Conservation (phyloP, 2,113 vertebrate genomes). For the Sturnira hondurensis region DNA sequence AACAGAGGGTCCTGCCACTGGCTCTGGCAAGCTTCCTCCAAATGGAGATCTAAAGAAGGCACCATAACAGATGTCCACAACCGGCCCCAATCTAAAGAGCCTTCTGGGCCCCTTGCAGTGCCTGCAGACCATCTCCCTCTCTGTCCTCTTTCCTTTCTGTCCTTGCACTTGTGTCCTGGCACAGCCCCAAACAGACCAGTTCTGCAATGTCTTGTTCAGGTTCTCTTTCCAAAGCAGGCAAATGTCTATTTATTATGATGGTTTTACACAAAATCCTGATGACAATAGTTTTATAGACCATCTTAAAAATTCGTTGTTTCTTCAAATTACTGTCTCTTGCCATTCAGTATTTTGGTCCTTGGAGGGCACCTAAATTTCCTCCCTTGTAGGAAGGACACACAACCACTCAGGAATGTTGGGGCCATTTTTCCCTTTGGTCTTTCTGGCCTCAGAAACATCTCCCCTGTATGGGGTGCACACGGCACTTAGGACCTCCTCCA, state of each 20-base stretch:
- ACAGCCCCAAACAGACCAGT: background rate
- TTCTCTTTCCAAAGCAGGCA: background rate
- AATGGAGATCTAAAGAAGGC: background rate
- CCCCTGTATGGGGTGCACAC: background rate
- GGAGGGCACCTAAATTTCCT: background rate
- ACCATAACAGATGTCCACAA: background rate
- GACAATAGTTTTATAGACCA: background rate
- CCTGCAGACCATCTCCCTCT: background rate
- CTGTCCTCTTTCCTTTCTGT: background rate
- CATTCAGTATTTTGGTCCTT: background rate
- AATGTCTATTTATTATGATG: background rate
- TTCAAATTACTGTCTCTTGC: background rate
- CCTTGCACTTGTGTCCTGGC: too few relatives aligned
- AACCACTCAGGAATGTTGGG: too few relatives aligned
- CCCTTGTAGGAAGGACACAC: background rate
- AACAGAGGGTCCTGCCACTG: background rate
- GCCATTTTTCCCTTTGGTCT: background rate
- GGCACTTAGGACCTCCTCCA: background rate
- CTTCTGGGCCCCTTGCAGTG: rapidly evolving
- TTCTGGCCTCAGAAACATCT: background rate
- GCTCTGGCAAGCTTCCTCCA: background rate
- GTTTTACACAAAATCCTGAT: background rate
- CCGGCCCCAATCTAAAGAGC: background rate
- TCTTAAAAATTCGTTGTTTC: background rate
- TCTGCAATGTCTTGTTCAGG: background rate